These are phyloP conservation scores for Idaea aversata DNA, from an alignment of 2,888 invertebrate species.

Conservation along the genomic window DNA sequence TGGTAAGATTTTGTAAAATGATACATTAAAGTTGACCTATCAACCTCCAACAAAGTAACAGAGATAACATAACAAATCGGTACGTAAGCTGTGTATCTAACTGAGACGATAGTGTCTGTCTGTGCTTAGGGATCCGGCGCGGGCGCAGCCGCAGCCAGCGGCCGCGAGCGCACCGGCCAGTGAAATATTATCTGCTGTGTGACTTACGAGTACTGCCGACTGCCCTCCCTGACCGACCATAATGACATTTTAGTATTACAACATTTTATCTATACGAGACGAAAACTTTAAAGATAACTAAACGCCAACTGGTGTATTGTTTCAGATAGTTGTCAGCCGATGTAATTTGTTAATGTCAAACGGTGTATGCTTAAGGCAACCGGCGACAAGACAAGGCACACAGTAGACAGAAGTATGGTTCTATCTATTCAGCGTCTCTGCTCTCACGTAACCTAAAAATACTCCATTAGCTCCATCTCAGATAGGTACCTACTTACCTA, in stretches of 20 bases:
- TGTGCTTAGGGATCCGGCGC: slow-evolving; percentile 18
- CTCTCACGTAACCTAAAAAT: slow-evolving; percentile 67
- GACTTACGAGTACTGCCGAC: slow-evolving; percentile 64
- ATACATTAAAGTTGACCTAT: slow-evolving; percentile 69
- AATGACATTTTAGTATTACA: slow-evolving; percentile 80
- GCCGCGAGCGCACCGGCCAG: slow-evolving; percentile 44
- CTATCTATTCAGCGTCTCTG: slow-evolving; percentile 27
- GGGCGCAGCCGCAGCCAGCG: slow-evolving; percentile 21
- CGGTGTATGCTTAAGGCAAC: slow-evolving; percentile 39
- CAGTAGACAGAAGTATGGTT: neutral
- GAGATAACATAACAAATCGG: slow-evolving; percentile 76
- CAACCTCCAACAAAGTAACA: slow-evolving; percentile 70
- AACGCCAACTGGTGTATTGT: slow-evolving; percentile 78
- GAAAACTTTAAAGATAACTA: slow-evolving; percentile 76
- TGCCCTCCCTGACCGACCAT: slow-evolving; percentile 61
- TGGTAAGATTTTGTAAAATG: slow-evolving; percentile 46
- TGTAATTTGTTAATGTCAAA: slow-evolving; percentile 78
- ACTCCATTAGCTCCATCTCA: slow-evolving; percentile 44
- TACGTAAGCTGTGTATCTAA: slow-evolving; percentile 63
- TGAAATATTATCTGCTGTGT: slow-evolving; percentile 69
- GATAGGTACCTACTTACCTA: slow-evolving; percentile 2
- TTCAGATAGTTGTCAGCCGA: slow-evolving; percentile 74
- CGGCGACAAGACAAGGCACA: slow-evolving; percentile 37
- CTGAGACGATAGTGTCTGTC: slow-evolving; percentile 62
- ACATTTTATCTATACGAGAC: slow-evolving; percentile 76